Evolutionary conservation across 1,140 invertebrate species (phyloP), one percentile per base, ranked within the genome.

Genomic region (Sinonovacula constricta): DNA sequence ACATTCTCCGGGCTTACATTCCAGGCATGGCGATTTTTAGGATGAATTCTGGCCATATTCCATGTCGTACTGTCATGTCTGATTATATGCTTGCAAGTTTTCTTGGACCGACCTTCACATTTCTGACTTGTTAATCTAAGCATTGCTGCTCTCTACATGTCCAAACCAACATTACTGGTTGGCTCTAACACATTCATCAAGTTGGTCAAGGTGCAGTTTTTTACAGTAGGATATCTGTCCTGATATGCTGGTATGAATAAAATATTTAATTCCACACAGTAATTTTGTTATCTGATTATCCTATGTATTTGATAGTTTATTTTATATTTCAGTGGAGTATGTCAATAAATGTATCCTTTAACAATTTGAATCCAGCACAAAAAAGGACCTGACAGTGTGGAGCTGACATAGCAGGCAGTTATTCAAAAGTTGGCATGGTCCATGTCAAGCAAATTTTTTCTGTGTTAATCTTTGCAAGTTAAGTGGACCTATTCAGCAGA

Each of bases 281-380:
- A 51, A 60, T 68, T 49, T 36, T 39, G 7, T 22, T 33, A 7
- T 45, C 4, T 56, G 22, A 69, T 26, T 59, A 54, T 60, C 72
- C 22, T 69, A 45, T 45, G 39, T 45, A 45, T 18, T 66, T 62
- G 59, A 77, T 65, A 78, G 71, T 83, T 72, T 80, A 56, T 91
- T 89, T 92, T 89, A 81, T 90, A 91, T 93, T 93, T 81, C 92
- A 97, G 96, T 98, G 97, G 97, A 93, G 93, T 76, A 92, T 98
- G 24, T 97, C 97, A 80, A 95, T 95, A 92, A 95, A 93, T 83
- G 88, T 92, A 91, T 91, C 90, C 90, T 90, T 90, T 80, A 30
- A 18, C 0, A 5, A 18, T 30, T 26, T 54, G 2, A 49, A n/a
- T n/a, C 4, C 26, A 28, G 1, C 33, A 14, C 26, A 26, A 54